A percentile compares a stretch with the other conserved stretches of the same genome.
phyloP scores from a whole-genome alignment of 2,888 invertebrate genomes.

The Mechanitis messenoides region DNA sequence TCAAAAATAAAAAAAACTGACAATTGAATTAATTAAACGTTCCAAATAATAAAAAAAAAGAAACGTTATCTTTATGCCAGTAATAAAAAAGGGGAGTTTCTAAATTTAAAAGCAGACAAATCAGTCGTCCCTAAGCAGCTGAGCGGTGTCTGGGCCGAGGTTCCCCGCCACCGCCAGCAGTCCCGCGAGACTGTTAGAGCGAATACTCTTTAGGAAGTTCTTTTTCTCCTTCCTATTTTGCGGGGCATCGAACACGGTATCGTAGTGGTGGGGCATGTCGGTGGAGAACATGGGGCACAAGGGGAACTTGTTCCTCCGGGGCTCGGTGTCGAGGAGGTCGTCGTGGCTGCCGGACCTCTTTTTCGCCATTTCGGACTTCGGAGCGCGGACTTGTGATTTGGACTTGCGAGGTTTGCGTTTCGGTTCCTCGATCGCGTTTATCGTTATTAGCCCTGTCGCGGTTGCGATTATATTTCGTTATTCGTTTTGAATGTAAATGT shows the following conservation, averaged over 20 bases:
- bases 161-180: constrained; percentile 47
- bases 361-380: constrained; percentile 39
- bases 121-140: constrained; percentile 56
- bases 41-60: too few relatives aligned
- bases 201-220: constrained; percentile 52
- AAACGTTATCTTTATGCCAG: constrained; percentile 19
- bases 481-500: constrained; percentile 12
- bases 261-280: constrained; percentile 73
- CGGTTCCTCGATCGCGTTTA: constrained; percentile 32
- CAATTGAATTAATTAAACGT: too few relatives aligned
- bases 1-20: too few relatives aligned
- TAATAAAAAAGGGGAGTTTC: constrained; percentile 11
- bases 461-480: constrained; percentile 25
- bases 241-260: constrained; percentile 54
- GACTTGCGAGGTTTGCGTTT: constrained; percentile 40
- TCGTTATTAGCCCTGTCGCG: constrained; percentile 24
- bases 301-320: constrained; percentile 55
- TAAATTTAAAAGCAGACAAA: constrained; percentile 12
- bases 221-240: constrained; percentile 49
- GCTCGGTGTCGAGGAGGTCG: constrained; percentile 52
- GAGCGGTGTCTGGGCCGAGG: constrained; percentile 52
- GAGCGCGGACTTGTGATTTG: constrained; percentile 40
- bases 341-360: constrained; percentile 61
- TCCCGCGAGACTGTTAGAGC: constrained; percentile 58
- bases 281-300: constrained; percentile 77